These are phyloP conservation scores for Egretta garzetta DNA, from an alignment of 2,113 vertebrate genomes.

Conservation along the genomic window DNA sequence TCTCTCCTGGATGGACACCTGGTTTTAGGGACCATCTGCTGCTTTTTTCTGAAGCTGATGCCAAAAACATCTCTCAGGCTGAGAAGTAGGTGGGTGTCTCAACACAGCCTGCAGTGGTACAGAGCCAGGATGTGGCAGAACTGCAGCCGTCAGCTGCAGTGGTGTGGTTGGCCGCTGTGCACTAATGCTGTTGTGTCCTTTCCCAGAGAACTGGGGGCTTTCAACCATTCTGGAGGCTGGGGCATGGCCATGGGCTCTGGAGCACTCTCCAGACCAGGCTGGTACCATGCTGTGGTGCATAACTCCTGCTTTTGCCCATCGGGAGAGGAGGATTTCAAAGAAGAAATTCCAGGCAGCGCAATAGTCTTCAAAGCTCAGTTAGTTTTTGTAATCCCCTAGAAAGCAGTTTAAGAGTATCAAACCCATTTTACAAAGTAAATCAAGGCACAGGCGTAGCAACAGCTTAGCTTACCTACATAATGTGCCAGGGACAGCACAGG, in stretches of 20 bases:
- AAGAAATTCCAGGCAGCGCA: neutral
- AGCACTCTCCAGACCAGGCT: neutral
- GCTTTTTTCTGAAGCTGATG: neutral
- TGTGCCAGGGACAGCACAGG: neutral
- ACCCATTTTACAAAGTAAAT: neutral
- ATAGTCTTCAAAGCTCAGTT: neutral
- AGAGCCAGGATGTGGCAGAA: neutral
- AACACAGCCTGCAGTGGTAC: neutral
- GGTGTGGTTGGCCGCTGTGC: neutral
- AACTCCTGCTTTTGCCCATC: neutral
- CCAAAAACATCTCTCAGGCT: neutral
- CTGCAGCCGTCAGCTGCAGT: neutral
- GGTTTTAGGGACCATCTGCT: neutral
- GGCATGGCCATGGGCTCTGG: neutral
- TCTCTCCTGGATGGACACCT: neutral
- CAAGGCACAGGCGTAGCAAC: neutral
- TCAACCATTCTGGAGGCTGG: rapidly evolving
- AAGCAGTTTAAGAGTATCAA: neutral
- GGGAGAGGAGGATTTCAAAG: neutral
- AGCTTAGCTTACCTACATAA: neutral
- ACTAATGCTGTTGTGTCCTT: rapidly evolving
- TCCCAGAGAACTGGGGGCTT: neutral
- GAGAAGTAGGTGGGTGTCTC: neutral
- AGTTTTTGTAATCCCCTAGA: neutral
- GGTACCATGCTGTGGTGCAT: rapidly evolving